Conservation (phyloP, 2,797 vertebrate species). For the Limosa lapponica region DNA sequence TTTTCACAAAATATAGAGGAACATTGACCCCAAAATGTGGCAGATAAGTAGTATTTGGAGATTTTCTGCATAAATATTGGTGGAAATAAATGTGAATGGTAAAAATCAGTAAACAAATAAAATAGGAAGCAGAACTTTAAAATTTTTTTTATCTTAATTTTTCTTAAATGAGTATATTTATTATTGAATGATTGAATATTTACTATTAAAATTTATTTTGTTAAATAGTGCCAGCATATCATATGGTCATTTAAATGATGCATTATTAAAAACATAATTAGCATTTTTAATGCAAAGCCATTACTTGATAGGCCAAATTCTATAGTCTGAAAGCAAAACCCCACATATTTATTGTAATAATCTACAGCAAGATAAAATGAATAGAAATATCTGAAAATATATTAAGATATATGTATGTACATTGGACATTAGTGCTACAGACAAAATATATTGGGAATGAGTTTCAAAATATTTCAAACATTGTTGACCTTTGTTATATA, state of each 20-base stretch:
- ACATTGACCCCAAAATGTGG: not conserved
- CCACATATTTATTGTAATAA: constrained; percentile 57
- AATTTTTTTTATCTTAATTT: not conserved
- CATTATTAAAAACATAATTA: constrained; percentile 47
- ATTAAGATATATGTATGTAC: constrained; percentile 79
- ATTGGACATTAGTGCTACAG: constrained; percentile 69
- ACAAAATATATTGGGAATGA: constrained; percentile 75
- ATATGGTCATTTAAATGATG: not conserved
- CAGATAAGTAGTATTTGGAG: not conserved
- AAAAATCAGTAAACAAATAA: not conserved
- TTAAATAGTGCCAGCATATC: not conserved
- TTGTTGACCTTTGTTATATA: constrained; percentile 85
- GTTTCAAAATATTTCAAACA: constrained; percentile 82
- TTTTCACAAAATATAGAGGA: not conserved
- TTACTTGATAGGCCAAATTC: constrained; percentile 33
- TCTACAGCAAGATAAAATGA: constrained; percentile 57
- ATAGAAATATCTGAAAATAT: constrained; percentile 74
- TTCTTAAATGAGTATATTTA: not conserved
- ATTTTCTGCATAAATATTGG: not conserved
- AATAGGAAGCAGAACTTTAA: not conserved
- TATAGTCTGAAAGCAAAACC: not conserved
- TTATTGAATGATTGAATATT: not conserved
- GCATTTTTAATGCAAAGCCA: constrained; percentile 34
- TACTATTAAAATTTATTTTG: not conserved
- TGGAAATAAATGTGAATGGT: not conserved